Evolutionary conservation across 1,140 invertebrate genomes (phyloP), one percentile per base, ranked within the genome.

Genomic region (Euglossa dilemma): DNA sequence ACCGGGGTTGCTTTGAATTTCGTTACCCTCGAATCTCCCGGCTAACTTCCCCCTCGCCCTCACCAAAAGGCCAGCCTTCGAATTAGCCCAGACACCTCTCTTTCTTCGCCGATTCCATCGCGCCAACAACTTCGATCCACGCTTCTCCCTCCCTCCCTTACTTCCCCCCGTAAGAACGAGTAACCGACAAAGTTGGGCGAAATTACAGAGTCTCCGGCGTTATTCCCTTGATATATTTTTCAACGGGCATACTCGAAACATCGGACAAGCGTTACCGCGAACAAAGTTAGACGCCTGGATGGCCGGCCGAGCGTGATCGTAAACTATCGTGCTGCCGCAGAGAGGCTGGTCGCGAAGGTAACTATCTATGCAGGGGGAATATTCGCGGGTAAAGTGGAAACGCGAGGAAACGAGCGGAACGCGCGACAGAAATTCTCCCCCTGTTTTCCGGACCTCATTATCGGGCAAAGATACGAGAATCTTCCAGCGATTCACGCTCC

Each of bases 201-300:
- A 36, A 36, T 36, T 36, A 36, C 36, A 36, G 4, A 36, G 36
- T 36, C 36, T 36, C 1, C 36, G 36, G 1, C 36, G 36, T 63
- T 28, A 1, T 63, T 36, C 28, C 61, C 36, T 36, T 20, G 20
- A 63, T n/a, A 18, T 7, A 45, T 25, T 47, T n/a, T 64, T 74
- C 54, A 54, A 69, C 77, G 81, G 64, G 50, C 36, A 16, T 1
- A 11, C 54, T 66, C 73, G 77, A 85, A 86, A 83, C 76, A 86
- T 87, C 77, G 56, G 76, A 69, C 63, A 54, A 64, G 71, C 70
- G 81, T 78, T 36, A 18, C 54, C 52, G 36, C 16, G 36, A 28
- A 70, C 63, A 23, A 88, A 85, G 86, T 85, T 88, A 20, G 61
- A 61, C 47, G 23, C 73, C 43, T 45, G 77, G 61, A 88, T 87